Evolutionary conservation across 2,113 vertebrate species (phyloP).

Genomic region (Podocnemis expansa): DNA sequence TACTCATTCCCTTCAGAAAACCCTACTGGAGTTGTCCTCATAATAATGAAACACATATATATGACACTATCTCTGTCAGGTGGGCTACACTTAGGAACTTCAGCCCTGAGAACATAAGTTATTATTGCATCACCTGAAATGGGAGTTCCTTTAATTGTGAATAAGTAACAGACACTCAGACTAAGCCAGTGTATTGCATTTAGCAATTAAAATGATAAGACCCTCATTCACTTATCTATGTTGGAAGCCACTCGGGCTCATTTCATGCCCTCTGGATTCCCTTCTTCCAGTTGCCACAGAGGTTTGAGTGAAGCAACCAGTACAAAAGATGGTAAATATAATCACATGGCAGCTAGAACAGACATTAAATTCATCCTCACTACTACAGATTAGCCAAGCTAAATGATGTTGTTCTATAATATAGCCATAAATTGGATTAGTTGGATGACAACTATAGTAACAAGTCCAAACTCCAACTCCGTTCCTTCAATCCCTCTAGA

Average conservation of each 20-base stretch:
- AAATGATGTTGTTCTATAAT: background rate
- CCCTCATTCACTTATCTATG: background rate
- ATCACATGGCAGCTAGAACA: background rate
- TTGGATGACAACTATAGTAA: background rate
- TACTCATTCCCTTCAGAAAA: background rate
- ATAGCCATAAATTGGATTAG: background rate
- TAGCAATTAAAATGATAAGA: background rate
- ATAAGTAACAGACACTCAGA: background rate
- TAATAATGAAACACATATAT: background rate
- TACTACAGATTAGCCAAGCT: background rate
- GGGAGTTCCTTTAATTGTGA: conserved; percentile 2
- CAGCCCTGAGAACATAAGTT: background rate
- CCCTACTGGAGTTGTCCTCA: background rate
- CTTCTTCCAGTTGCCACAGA: background rate
- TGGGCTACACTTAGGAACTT: background rate
- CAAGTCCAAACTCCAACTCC: background rate
- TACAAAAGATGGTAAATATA: background rate
- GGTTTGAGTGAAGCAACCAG: background rate
- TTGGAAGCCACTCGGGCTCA: background rate
- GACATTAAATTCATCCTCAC: too few species aligned
- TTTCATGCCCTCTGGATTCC: background rate
- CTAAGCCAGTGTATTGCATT: background rate
- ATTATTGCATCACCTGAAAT: background rate
- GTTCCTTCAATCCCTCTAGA: background rate
- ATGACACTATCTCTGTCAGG: background rate